phyloP scores from a whole-genome alignment of 2,113 vertebrate species.

The Columba livia region DNA sequence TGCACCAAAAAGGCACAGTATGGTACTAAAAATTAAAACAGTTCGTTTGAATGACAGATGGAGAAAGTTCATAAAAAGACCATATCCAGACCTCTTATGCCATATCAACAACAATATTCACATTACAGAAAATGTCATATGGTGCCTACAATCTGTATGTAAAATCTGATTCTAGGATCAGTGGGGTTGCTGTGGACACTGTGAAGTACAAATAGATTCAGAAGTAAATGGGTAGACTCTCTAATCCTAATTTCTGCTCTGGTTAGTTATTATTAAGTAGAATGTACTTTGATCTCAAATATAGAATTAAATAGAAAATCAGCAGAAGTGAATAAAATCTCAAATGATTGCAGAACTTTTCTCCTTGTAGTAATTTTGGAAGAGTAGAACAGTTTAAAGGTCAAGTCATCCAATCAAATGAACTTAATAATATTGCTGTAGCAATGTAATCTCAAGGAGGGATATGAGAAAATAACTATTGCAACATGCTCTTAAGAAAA shows the following conservation, averaged over 20 bases:
- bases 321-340: not conserved
- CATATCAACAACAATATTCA: not conserved
- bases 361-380: not conserved
- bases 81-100: not conserved
- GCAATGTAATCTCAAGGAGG: not conserved
- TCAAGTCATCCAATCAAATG: not conserved
- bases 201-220: constrained; percentile 5
- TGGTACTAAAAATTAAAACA: not conserved
- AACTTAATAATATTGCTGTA: not conserved
- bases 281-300: not conserved
- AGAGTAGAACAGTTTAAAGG: not conserved
- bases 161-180: not conserved
- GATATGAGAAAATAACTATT: not conserved
- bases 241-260: not conserved
- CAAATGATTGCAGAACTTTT: not conserved
- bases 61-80: not conserved
- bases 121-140: not conserved
- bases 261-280: not conserved
- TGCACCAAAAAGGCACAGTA: not conserved
- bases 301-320: not conserved
- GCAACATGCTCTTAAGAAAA: not conserved
- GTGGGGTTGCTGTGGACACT: not conserved
- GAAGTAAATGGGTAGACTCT: not conserved
- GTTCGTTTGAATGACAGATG: not conserved
- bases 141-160: not conserved